Evolutionary conservation across 2,113 vertebrate genomes (phyloP), one percentile per base, ranked within the genome.

Genomic region (Lucifuga dentata): DNA sequence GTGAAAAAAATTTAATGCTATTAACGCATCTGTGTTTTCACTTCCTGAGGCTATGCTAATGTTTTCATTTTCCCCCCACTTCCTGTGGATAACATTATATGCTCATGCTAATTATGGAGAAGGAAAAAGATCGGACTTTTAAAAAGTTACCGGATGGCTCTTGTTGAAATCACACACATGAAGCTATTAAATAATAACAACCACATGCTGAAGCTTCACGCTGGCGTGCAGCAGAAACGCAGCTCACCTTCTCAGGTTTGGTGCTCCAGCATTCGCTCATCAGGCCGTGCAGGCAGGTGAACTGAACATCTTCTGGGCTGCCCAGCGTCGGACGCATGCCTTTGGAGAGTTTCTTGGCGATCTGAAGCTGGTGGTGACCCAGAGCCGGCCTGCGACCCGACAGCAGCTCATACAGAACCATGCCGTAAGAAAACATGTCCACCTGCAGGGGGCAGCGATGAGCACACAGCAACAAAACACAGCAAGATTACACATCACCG

Each of bases 391-490:
- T 80, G 33, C 92, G 93, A 3, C 97, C 98, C 0, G 96, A 96
- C 38, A 99, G 86, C 71, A 99, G 82, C 88, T 99, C 98, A 0
- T 97, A 99, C 0, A 98, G 87, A 26, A 99, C 95, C 98, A 99
- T 99, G 0, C 97, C 98, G 0, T 95, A 99, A 0, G 97, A 99
- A 87, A 99, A 99, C 95, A 99, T 95, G 85, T 99, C 98, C 20
- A 99, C 98, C 98, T 99, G 16, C 19, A 61, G 36, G 8, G 32
- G 11, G 23, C 1, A 2, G 39, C 5, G 9, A 20, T 4, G 15
- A 11, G 1, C 7, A 26, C 1, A 56, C 15, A 21, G 8, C 32
- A 19, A 56, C 8, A 44, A 24, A 10, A 15, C 15, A 9, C 1
- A 43, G 24, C 2, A 20, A 55, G 46, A 16, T 51, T 33, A 16